phyloP scores from a whole-genome alignment of 2,888 invertebrate genomes.

The Amphimallon solstitiale region DNA sequence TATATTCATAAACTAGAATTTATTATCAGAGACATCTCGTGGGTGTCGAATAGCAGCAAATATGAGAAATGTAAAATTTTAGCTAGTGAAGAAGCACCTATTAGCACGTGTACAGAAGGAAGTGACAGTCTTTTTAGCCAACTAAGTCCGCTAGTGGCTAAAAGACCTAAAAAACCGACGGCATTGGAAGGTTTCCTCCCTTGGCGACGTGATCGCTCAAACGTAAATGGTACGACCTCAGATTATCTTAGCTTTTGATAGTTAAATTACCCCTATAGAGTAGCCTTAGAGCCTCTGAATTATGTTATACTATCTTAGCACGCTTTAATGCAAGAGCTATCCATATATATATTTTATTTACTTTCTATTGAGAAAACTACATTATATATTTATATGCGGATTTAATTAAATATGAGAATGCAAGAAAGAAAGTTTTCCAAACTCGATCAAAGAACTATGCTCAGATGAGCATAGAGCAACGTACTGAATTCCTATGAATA shows the following conservation, averaged over 20 bases:
- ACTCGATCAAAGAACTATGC: too few relatives aligned
- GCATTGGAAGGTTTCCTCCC: slow-evolving; percentile 85
- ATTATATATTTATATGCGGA: too few relatives aligned
- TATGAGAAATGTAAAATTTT: slow-evolving; percentile 48
- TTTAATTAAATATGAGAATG: too few relatives aligned
- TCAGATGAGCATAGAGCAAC: too few relatives aligned
- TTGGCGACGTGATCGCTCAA: slow-evolving; percentile 83
- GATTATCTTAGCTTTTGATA: slow-evolving; percentile 36
- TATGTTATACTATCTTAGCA: slow-evolving; percentile 26
- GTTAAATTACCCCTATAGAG: slow-evolving; percentile 26
- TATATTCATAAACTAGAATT: neutral
- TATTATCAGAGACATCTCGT: neutral
- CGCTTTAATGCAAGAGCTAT: slow-evolving; percentile 28
- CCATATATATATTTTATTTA: too few relatives aligned
- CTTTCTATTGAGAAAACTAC: too few relatives aligned
- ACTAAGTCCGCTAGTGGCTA: slow-evolving; percentile 57
- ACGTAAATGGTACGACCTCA: slow-evolving; percentile 73
- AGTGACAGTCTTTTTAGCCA: slow-evolving; percentile 59
- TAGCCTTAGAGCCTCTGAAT: slow-evolving; percentile 16
- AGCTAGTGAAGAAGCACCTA: slow-evolving; percentile 58
- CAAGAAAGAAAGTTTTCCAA: too few relatives aligned
- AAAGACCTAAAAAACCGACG: slow-evolving; percentile 66
- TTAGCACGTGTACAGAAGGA: slow-evolving; percentile 59
- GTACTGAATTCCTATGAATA: too few relatives aligned
- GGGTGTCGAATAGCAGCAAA: neutral